Conservation (phyloP, 2,797 vertebrate genomes). For the Trichosurus vulpecula region DNA sequence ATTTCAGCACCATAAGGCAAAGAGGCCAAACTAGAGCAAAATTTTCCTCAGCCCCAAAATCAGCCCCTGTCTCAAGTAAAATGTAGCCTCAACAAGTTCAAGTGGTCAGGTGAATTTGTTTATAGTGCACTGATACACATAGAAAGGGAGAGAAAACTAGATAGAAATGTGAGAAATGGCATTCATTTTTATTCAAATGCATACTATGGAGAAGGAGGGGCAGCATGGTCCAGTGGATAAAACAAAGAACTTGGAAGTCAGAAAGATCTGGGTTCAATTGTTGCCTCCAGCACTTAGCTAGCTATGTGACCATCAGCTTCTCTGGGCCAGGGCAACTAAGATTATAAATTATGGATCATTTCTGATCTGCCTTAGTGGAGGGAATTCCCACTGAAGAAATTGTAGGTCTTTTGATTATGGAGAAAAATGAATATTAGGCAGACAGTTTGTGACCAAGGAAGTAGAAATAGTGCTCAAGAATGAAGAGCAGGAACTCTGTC, state of each 20-base stretch:
- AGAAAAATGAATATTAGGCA: conserved; percentile 15
- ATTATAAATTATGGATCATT: not conserved
- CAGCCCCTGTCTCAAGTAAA: conserved; percentile 28
- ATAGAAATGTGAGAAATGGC: conserved; percentile 14
- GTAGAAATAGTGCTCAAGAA: not conserved
- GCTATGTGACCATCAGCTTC: not conserved
- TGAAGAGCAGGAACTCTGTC: not conserved
- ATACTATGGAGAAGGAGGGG: not conserved
- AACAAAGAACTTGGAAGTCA: not conserved
- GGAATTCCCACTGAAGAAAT: not conserved
- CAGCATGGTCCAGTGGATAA: not conserved
- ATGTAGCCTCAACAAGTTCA: conserved; percentile 22
- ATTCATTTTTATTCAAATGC: conserved; percentile 32
- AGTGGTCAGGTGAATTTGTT: conserved; percentile 25
- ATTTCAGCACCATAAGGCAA: conserved; percentile 2
- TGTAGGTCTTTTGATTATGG: not conserved
- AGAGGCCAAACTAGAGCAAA: conserved; percentile 24
- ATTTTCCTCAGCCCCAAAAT: conserved; percentile 36
- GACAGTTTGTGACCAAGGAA: not conserved
- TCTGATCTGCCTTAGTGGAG: not conserved
- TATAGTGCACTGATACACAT: conserved; percentile 27
- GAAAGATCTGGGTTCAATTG: not conserved
- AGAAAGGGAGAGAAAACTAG: conserved; percentile 16
- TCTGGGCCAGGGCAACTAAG: not conserved
- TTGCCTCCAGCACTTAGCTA: not conserved